Evolutionary conservation across 2,888 invertebrate species (phyloP), one percentile per base, ranked within the genome.

Genomic region (Campoplex capitator): DNA sequence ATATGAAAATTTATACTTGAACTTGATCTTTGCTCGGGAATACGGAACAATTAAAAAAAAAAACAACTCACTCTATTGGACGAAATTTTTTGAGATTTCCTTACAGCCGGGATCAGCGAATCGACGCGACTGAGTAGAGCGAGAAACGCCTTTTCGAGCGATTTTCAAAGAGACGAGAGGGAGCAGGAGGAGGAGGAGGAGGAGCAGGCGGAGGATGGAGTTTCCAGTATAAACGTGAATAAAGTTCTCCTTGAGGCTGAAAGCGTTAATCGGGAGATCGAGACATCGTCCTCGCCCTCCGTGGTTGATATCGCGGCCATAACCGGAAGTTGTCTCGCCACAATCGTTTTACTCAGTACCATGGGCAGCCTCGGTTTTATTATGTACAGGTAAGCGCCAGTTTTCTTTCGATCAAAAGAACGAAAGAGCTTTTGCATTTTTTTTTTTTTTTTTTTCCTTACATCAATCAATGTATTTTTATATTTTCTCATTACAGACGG

Each of bases 401-500:
- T n/a, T 70, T 70, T 70, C 13, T 42, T 28, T 11, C 9, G 13
- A 11, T 3, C 9, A n/a, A 4, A 11, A 0, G 0, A 28, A 58
- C 48, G 16, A 48, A 48, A n/a, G n/a, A 23, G 23, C 38, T 3
- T 38, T 38, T 1, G 38, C n/a, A n/a, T n/a, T n/a, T n/a, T n/a
- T n/a, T 38, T 38, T 38, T 38, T 38, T 38, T 38, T 38, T 38
- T 38, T 38, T 1, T 6, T 38, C 38, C 1, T 38, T 38, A 38
- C 38, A 38, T 3, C 38, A 38, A 23, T 23, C 23, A 23, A 23
- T 23, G 23, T 18, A n/a, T 42, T n/a, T 42, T 38, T 76, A 28
- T 45, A 3, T 32, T 45, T 58, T 58, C 0, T 32, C 9, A 76
- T 89, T 86, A 65, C 93, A 95, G 97, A 73, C 95, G 97, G 87